Evolutionary conservation across 2,888 invertebrate genomes (phyloP).

Genomic region (Caenorhabditis sp.): DNA sequence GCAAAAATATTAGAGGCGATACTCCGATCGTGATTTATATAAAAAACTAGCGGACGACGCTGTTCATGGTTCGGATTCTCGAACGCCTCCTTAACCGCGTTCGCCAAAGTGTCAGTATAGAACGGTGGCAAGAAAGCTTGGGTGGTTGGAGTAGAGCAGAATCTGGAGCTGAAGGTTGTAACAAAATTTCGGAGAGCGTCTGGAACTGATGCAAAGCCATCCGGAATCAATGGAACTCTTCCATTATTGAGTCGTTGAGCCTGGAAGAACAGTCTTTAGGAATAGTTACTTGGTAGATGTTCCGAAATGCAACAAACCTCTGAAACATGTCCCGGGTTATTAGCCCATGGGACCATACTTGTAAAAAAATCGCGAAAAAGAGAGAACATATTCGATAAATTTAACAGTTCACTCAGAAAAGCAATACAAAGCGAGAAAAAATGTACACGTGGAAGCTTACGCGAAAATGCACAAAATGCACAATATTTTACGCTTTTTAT

Average conservation of each 20-base stretch:
- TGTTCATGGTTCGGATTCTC: slow-evolving; percentile 83
- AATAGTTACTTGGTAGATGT: too few species aligned
- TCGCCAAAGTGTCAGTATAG: slow-evolving; percentile 53
- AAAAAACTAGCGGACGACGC: slow-evolving; percentile 94
- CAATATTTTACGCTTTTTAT: too few species aligned
- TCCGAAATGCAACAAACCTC: too few species aligned
- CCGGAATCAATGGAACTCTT: slow-evolving; percentile 77
- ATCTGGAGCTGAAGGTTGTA: slow-evolving; percentile 76
- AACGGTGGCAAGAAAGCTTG: slow-evolving; percentile 69
- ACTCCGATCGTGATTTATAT: slow-evolving; percentile 96
- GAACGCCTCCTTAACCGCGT: slow-evolving; percentile 68
- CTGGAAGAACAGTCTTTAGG: slow-evolving; percentile 27
- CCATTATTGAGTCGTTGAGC: slow-evolving; percentile 20
- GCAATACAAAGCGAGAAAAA: background rate
- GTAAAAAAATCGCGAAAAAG: slow-evolving; percentile 18
- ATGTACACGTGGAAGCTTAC: too few species aligned
- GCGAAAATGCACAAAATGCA: background rate
- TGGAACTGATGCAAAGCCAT: slow-evolving; percentile 68
- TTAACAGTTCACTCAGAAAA: background rate
- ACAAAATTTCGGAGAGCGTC: slow-evolving; percentile 80
- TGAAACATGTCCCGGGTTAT: background rate
- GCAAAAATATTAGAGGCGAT: slow-evolving; percentile 94
- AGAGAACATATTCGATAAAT: slow-evolving; percentile 15
- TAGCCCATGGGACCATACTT: slow-evolving; percentile 41
- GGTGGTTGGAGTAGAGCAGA: slow-evolving; percentile 41